Percentiles rank a stretch among this genome's conserved stretches.
Evolutionary conservation across 2,113 vertebrate genomes (phyloP).

Genomic region (Hippopotamus amphibius): DNA sequence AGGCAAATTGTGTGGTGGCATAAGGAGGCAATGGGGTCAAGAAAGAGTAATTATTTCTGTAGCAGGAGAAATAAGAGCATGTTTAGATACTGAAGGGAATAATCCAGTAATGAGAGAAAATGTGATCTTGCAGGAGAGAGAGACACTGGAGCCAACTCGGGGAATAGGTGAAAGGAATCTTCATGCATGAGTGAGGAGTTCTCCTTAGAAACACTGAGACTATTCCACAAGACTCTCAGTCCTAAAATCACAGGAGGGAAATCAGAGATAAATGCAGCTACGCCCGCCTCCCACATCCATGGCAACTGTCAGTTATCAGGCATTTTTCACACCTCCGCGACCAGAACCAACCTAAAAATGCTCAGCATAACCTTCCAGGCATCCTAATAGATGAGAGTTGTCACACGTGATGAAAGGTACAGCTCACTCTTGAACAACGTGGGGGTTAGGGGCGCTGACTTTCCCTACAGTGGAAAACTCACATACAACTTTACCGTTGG

Average conservation of each 20-base stretch:
- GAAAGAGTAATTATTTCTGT: conserved; percentile 31
- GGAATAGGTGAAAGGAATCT: not conserved
- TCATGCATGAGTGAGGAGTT: not conserved
- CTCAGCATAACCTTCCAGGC: not conserved
- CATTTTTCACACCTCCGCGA: not conserved
- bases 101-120: not conserved
- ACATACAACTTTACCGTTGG: not conserved
- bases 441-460: not conserved
- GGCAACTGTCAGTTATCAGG: not conserved
- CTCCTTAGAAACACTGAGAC: not conserved
- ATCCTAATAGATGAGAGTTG: not conserved
- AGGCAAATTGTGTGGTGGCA: not conserved
- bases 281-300: not conserved
- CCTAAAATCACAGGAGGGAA: not conserved
- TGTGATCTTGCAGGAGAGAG: not conserved
- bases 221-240: not conserved
- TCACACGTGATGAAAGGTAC: not conserved
- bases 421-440: not conserved
- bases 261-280: not conserved
- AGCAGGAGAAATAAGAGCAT: not conserved
- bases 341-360: not conserved
- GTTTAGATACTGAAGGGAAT: not conserved
- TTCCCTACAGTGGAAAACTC: not conserved
- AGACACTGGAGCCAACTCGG: not conserved
- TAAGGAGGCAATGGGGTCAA: not conserved